These are phyloP conservation scores for Xerus rutilus DNA, from an alignment of 2,797 vertebrate genomes.

Conservation along the genomic window DNA sequence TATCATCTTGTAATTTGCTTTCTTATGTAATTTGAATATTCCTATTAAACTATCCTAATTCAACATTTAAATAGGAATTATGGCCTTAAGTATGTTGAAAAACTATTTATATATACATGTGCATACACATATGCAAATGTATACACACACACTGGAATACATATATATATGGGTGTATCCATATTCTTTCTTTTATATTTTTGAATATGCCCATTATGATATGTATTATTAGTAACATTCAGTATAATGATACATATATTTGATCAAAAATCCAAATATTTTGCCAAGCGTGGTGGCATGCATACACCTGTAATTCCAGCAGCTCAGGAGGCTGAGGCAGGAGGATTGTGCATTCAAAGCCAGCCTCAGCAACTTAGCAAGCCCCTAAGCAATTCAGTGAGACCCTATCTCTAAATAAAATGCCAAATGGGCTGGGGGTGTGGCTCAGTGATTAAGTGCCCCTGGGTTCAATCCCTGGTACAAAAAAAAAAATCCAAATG, in stretches of 20 bases:
- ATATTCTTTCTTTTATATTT: conserved; percentile 7
- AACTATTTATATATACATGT: background rate
- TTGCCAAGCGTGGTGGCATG: too few relatives aligned
- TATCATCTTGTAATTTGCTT: background rate
- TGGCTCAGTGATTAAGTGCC: too few relatives aligned
- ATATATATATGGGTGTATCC: background rate
- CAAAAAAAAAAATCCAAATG: background rate
- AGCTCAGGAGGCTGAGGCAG: too few relatives aligned
- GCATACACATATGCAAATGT: background rate
- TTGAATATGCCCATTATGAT: background rate
- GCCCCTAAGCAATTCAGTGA: too few relatives aligned
- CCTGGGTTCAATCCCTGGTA: too few relatives aligned
- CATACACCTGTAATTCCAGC: too few relatives aligned
- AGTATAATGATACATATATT: background rate
- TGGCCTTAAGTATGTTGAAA: background rate
- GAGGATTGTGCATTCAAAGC: too few relatives aligned
- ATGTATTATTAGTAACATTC: background rate
- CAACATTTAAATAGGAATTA: background rate
- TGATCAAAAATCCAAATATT: conserved; percentile 35
- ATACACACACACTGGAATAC: background rate
- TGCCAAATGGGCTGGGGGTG: too few relatives aligned
- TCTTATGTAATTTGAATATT: background rate
- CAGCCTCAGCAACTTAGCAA: too few relatives aligned
- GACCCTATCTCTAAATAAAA: too few relatives aligned
- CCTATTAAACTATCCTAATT: background rate